Evolutionary conservation across 2,797 vertebrate species (phyloP).

Genomic region (Sorex maritimensis): DNA sequence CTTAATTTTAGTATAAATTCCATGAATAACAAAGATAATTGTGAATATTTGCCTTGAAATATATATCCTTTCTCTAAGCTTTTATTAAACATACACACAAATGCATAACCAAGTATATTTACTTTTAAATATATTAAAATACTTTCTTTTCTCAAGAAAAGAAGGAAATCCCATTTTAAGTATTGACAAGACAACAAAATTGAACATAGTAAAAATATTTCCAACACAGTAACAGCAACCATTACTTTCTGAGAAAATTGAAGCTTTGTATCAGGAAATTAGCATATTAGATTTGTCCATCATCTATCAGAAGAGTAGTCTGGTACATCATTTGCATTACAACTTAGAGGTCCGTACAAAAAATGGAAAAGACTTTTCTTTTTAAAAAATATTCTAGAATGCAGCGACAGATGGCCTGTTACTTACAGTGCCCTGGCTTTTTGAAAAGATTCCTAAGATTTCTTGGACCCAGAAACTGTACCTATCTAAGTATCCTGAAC

Average conservation of each 20-base stretch:
- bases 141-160: too few species aligned
- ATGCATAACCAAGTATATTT: too few species aligned
- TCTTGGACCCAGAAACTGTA: conserved; percentile 69
- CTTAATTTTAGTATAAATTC: conserved; percentile 27
- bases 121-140: too few species aligned
- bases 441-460: conserved; percentile 79
- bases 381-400: conserved; percentile 67
- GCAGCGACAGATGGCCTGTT: conserved; percentile 73
- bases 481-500: conserved; percentile 70
- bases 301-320: background rate
- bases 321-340: conserved; percentile 40
- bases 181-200: background rate
- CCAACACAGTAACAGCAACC: background rate
- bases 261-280: conserved; percentile 37
- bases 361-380: conserved; percentile 55
- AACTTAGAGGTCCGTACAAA: conserved; percentile 21
- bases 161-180: background rate
- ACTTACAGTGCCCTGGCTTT: conserved; percentile 69
- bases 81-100: background rate
- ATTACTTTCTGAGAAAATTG: conserved; percentile 5
- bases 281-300: conserved; percentile 18
- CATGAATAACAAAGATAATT: background rate
- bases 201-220: conserved; percentile 35
- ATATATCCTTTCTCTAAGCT: background rate
- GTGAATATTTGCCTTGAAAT: background rate